A percentile compares a stretch with the other conserved stretches of the same genome.
These are phyloP conservation scores for Solea senegalensis DNA, from an alignment of 2,113 vertebrate species.

Conservation along the genomic window DNA sequence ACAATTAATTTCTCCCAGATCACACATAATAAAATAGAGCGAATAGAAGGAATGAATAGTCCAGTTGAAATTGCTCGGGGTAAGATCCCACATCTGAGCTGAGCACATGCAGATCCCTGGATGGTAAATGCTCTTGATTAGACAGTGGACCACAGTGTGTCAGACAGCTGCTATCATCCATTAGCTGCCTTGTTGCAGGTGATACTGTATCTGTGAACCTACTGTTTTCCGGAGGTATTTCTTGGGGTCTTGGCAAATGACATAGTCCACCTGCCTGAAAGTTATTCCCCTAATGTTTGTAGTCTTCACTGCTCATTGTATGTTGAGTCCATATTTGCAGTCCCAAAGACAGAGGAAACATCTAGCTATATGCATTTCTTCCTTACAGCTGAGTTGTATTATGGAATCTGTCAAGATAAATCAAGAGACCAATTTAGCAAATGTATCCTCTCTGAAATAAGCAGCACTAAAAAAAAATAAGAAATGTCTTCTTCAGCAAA, in stretches of 20 bases:
- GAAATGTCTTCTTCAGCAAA: not conserved
- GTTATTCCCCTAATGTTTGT: not conserved
- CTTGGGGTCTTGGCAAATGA: not conserved
- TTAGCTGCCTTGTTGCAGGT: too few species aligned
- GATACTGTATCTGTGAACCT: too few species aligned
- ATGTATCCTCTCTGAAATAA: conserved; percentile 26
- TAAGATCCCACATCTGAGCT: too few species aligned
- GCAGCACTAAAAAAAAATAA: not conserved
- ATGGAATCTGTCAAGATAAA: not conserved
- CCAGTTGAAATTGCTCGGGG: too few species aligned
- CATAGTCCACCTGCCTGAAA: not conserved
- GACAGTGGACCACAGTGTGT: too few species aligned
- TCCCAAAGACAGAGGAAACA: not conserved
- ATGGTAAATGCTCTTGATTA: too few species aligned
- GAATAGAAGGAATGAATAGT: too few species aligned
- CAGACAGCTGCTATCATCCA: too few species aligned
- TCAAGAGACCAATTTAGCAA: not conserved
- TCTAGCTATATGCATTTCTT: not conserved
- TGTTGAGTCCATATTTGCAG: not conserved
- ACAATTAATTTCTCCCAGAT: too few species aligned
- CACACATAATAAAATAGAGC: too few species aligned
- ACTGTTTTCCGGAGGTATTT: too few species aligned
- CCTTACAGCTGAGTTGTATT: not conserved
- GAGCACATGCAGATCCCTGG: too few species aligned
- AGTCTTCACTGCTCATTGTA: not conserved